Evolutionary conservation across 2,113 vertebrate species (phyloP).

Genomic region (Perognathus longimembris): DNA sequence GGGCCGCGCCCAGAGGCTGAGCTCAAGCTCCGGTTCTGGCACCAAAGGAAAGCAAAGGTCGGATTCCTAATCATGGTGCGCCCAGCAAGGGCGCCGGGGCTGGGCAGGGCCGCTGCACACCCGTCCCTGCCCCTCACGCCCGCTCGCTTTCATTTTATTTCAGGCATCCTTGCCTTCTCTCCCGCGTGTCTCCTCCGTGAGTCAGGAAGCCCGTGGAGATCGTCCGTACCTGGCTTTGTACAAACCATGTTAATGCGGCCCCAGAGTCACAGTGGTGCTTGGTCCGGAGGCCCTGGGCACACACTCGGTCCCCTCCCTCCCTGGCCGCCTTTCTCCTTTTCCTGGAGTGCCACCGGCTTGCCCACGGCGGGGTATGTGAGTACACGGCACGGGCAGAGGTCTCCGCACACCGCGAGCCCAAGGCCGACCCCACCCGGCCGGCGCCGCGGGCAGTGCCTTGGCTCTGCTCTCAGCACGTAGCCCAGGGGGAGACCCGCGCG

Average conservation of each 20-base stretch:
- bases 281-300: neutral
- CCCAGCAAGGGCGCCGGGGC: neutral
- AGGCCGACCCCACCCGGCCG: too few relatives aligned
- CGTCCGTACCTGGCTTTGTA: neutral
- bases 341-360: neutral
- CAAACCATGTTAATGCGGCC: rapidly evolving
- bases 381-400: too few relatives aligned
- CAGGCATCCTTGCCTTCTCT: neutral
- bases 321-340: rapidly evolving
- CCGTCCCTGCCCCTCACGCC: too few relatives aligned
- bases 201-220: neutral
- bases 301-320: neutral
- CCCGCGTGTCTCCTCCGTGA: neutral
- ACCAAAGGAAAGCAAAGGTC: too few relatives aligned
- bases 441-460: too few relatives aligned
- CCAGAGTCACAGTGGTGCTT: neutral
- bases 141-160: neutral
- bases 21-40: too few relatives aligned
- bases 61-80: neutral
- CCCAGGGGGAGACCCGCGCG: rapidly evolving
- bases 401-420: too few relatives aligned
- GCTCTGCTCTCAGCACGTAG: too few relatives aligned
- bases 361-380: too few relatives aligned
- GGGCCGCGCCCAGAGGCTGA: too few relatives aligned
- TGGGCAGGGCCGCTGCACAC: neutral